These are phyloP conservation scores for Urocitellus parryii DNA, from an alignment of 2,113 vertebrate genomes.

Conservation along the genomic window DNA sequence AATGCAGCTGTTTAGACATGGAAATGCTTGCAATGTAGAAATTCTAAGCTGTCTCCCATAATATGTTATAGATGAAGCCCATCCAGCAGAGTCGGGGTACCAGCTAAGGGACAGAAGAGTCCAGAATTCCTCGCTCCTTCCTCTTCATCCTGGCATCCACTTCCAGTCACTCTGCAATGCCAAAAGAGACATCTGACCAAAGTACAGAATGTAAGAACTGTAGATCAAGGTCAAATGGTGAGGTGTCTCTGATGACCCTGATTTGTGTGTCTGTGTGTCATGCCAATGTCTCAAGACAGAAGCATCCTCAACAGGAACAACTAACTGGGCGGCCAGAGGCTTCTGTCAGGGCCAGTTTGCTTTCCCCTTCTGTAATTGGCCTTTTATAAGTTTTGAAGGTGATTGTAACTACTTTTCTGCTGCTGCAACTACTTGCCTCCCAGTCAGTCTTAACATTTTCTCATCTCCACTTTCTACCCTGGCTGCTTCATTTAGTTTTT, in stretches of 20 bases:
- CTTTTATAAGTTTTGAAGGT: not conserved
- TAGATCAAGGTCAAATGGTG: not conserved
- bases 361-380: not conserved
- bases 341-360: rapidly evolving
- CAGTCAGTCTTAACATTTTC: not conserved
- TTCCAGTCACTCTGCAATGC: not conserved
- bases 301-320: not conserved
- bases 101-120: not conserved
- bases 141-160: not conserved
- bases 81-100: not conserved
- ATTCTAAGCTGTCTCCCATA: not conserved
- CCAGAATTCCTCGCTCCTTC: not conserved
- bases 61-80: not conserved
- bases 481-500: not conserved
- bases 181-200: not conserved
- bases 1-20: slow-evolving; percentile 51
- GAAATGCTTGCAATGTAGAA: not conserved
- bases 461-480: not conserved
- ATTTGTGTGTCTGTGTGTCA: not conserved
- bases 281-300: not conserved
- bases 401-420: not conserved
- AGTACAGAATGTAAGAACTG: not conserved
- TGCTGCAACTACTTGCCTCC: not conserved
- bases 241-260: not conserved
- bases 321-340: too few relatives aligned